Percentiles rank a stretch among this genome's conserved stretches.
These are phyloP conservation scores for Gari tellinella DNA, from an alignment of 2,888 invertebrate genomes.

Conservation along the genomic window DNA sequence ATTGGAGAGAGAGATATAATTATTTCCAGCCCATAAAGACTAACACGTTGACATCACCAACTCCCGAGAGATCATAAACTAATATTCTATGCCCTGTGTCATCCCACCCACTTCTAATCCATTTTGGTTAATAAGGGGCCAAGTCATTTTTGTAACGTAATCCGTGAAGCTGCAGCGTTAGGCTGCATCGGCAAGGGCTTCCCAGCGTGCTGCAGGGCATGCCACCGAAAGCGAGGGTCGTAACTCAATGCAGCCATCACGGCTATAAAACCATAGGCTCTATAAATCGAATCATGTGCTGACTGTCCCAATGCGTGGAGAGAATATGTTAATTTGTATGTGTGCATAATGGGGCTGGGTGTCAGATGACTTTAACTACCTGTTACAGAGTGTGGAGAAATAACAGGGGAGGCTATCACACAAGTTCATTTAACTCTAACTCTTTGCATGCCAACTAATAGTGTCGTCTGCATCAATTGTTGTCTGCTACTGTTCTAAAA, in stretches of 20 bases:
- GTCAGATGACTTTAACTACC: slow-evolving; percentile 52
- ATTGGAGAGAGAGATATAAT: no score
- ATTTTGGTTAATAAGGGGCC: slow-evolving; percentile 49
- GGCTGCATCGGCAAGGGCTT: slow-evolving; percentile 7
- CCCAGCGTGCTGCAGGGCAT: slow-evolving; percentile 27
- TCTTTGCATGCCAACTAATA: no score
- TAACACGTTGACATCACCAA: no score
- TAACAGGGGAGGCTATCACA: no score
- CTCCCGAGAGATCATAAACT: no score
- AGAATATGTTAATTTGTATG: slow-evolving; percentile 41
- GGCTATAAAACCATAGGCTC: slow-evolving; percentile 23
- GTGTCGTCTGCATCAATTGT: no score
- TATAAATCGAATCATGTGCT: slow-evolving; percentile 10
- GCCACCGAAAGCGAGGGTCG: not conserved
- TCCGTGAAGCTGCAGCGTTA: slow-evolving; percentile 15
- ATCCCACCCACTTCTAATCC: slow-evolving; percentile 53
- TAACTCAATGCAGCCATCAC: slow-evolving; percentile 11
- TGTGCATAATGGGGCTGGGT: slow-evolving; percentile 25
- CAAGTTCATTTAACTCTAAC: no score
- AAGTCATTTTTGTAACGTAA: slow-evolving; percentile 38
- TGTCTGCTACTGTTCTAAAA: no score
- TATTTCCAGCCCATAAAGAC: no score
- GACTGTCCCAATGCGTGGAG: slow-evolving; percentile 15
- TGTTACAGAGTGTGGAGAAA: slow-evolving; percentile 14
- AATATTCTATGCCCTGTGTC: slow-evolving; percentile 33